A percentile compares a stretch with the other conserved stretches of the same genome.
These are phyloP conservation scores for Colletes gigas DNA, from an alignment of 1,140 invertebrate genomes.

Conservation along the genomic window DNA sequence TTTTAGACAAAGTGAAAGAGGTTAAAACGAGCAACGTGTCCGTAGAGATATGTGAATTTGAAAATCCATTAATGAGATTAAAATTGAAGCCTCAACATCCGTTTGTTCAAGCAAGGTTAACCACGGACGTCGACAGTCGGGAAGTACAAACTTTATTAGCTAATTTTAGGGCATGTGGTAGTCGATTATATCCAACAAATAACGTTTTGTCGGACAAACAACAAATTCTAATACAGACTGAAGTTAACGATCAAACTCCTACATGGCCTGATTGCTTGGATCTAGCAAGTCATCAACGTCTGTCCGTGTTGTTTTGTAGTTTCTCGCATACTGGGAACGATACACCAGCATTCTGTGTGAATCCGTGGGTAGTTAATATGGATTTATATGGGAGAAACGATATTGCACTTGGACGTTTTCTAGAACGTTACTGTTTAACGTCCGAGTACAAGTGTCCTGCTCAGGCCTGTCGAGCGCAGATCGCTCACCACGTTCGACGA, in stretches of 20 bases:
- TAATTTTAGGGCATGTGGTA: slow-evolving; percentile 92
- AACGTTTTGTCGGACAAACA: slow-evolving; percentile 68
- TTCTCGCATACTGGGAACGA: slow-evolving; percentile 91
- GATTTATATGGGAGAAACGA: slow-evolving; percentile 97
- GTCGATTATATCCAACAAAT: slow-evolving; percentile 82
- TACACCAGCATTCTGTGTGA: slow-evolving; percentile 93
- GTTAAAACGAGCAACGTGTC: slow-evolving; percentile 52
- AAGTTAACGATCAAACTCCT: slow-evolving; percentile 52
- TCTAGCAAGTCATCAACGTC: slow-evolving; percentile 92
- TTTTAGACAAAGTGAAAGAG: slow-evolving; percentile 72
- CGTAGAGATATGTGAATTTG: slow-evolving; percentile 41
- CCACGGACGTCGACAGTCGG: slow-evolving; percentile 82
- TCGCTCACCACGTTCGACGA: slow-evolving; percentile 93
- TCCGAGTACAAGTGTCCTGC: slow-evolving; percentile 92
- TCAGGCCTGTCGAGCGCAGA: slow-evolving; percentile 87
- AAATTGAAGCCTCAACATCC: slow-evolving; percentile 83
- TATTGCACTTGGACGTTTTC: slow-evolving; percentile 95
- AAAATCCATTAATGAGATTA: slow-evolving; percentile 57
- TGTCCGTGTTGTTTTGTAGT: slow-evolving; percentile 96
- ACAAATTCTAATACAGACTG: slow-evolving; percentile 61
- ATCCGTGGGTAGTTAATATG: slow-evolving; percentile 95
- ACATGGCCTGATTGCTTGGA: slow-evolving; percentile 89
- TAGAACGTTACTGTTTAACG: slow-evolving; percentile 95
- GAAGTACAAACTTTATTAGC: slow-evolving; percentile 89
- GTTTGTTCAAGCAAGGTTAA: slow-evolving; percentile 88